Base-by-base conservation (phyloP, 2,888 invertebrate genomes). In the Oscheius sp. region DNA sequence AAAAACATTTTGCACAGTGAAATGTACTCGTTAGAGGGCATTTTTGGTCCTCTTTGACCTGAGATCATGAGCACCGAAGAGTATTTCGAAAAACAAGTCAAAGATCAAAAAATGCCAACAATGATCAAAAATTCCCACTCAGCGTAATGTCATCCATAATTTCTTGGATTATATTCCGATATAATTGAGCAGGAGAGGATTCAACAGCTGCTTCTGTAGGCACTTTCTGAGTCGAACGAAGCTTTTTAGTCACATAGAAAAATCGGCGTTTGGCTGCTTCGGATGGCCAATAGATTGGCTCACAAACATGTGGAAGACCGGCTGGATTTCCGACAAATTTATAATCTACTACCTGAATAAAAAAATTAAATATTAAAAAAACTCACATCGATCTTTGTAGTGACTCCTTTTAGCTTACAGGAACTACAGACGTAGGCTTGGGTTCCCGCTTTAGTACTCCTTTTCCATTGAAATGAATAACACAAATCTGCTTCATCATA, bases 401-500 rank as follows among this genome's bases (percentile, higher is more conserved):
- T 34, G 20, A 55, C 33, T 33, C 55, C 55, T 17, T 55, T 55
- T 20, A 55, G 37, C 27, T 61, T 61, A 15, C 61, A 61, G 5
- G n/a, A 27, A 27, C 45, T 27, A 27, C 61, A 61, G 17, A 39
- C 42, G 17, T 61, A 61, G 15, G 27, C 42, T 17, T 45, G 23
- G 17, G n/a, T 2, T 17, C 45, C 45, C 6, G 12, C 27, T 31
- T 45, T 61, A 25, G 25, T 23, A 27, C 45, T 42, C 20, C 61
- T 42, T 25, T 61, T 61, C 61, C 61, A 61, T 15, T 61, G 61
- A 29, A 61, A 61, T 8, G 42, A n/a, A 15, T 27, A 61, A n/a
- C 61, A 61, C 20, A 61, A 15, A 27, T 61, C 61, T 2, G 27
- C 15, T 27, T 17, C 42, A 3, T 45, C 25, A 20, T 29, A 45